Evolutionary conservation across 2,888 invertebrate genomes (phyloP), one percentile per base, ranked within the genome.

Genomic region (Drosophila falleni): DNA sequence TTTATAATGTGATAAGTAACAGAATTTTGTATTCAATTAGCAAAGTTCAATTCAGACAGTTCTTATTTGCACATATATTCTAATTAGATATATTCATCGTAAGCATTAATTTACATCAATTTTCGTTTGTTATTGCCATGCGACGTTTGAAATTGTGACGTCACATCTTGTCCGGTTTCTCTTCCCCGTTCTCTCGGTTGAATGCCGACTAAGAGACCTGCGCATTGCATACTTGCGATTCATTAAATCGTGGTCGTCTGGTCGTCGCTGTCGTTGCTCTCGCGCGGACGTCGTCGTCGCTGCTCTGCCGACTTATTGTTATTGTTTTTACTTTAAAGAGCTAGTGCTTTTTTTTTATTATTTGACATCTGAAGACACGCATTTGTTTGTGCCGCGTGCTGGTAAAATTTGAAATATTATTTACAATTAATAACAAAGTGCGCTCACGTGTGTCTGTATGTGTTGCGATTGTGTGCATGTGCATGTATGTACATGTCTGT

Each of bases 261-360:
- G 74, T 74, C 50, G 74, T 74, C 49, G 49, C 31, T 31, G 75
- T 76, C 58, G 76, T 71, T 72, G 76, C 72, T 72, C 60, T 75
- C 71, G 71, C 59, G 75, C 66, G 75, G 75, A 67, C 61, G 67
- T 64, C 42, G 67, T 76, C 72, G 72, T 68, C 65, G 76, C 60
- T 76, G 72, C 63, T 69, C 60, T 69, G 73, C 77, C 72, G 77
- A 76, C 58, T 72, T 73, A 73, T 77, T 77, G 77, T 77, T 77
- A 77, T 77, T 77, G 77, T 77, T 77, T 77, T 76, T 77, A 68
- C 64, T 72, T 76, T 67, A 58, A 76, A 68, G 68, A 46, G 65
- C 46, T 77, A 66, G 64, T 76, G 64, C 68, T 75, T 68, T 61
- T 71, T 74, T 72, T 65, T 72, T 75, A 61, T 71, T 75, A 37